These are phyloP conservation scores for Nasonia oneida DNA, from an alignment of 2,888 invertebrate genomes.

Conservation along the genomic window DNA sequence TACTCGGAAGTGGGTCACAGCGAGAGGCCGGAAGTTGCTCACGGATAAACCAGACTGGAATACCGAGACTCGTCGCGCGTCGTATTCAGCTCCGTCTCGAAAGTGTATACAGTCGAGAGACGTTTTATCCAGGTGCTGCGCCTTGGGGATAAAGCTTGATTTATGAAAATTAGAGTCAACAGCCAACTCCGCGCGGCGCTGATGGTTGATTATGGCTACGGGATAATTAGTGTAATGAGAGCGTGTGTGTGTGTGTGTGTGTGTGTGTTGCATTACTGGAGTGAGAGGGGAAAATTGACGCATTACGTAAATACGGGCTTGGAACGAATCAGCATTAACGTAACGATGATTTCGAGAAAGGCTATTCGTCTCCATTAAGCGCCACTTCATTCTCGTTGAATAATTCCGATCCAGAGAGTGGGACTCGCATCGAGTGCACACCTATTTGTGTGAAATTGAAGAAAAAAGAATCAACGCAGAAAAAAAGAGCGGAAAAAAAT, in stretches of 20 bases:
- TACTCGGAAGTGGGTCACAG: not conserved
- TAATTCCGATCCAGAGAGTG: not conserved
- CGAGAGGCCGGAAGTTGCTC: conserved; percentile 29
- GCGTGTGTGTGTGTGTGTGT: not conserved
- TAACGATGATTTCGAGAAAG: not conserved
- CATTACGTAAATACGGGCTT: not conserved
- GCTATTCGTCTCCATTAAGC: not conserved
- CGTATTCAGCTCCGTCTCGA: not conserved
- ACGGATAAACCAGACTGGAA: conserved; percentile 39
- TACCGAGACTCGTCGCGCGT: conserved; percentile 10
- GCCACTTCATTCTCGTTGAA: not conserved
- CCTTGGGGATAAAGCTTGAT: not conserved
- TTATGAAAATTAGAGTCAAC: not conserved
- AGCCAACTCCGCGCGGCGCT: too few relatives aligned
- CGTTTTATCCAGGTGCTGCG: not conserved
- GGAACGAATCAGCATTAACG: not conserved
- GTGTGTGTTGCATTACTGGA: too few relatives aligned
- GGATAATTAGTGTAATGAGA: conserved; percentile 1
- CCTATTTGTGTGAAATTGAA: not conserved
- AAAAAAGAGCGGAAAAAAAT: not conserved
- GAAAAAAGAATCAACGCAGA: not conserved
- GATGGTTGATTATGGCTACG: not conserved
- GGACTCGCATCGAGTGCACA: not conserved
- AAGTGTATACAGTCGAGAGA: not conserved
- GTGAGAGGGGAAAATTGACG: too few relatives aligned